phyloP scores from a whole-genome alignment of 2,797 vertebrate species.

The Mus spretus region DNA sequence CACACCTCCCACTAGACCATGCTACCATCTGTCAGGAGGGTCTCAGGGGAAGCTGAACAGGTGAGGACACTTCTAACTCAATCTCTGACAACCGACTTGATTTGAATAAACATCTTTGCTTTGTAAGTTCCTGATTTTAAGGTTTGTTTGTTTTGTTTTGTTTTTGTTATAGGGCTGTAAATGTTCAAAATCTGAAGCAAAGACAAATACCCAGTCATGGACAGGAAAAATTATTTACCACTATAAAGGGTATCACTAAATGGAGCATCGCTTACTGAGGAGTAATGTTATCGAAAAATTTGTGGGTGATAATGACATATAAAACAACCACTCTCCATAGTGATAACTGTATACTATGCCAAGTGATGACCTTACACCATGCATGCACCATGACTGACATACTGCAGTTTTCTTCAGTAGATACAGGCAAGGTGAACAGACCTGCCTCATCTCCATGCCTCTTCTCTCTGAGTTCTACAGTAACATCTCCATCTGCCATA shows the following conservation, averaged over 20 bases:
- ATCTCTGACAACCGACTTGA: background rate
- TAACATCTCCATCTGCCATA: background rate
- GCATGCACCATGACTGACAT: background rate
- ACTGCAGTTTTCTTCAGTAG: background rate
- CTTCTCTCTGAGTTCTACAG: background rate
- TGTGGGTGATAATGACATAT: background rate
- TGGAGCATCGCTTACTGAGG: background rate
- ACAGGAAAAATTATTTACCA: background rate
- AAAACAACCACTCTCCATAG: background rate
- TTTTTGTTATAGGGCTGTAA: background rate
- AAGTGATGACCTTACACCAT: background rate
- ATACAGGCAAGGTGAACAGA: background rate
- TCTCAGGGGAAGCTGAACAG: background rate
- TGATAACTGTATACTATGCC: background rate
- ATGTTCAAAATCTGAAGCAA: background rate
- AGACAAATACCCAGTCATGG: background rate
- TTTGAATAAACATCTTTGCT: background rate
- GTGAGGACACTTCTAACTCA: background rate
- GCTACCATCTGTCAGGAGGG: too few species aligned
- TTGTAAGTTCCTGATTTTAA: background rate
- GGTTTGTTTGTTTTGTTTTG: too few species aligned
- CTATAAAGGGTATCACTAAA: background rate
- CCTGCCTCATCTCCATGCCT: background rate
- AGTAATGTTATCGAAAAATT: background rate
- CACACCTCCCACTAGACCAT: background rate